Conservation (phyloP, 1,140 invertebrate genomes). For the Eueides isabella region DNA sequence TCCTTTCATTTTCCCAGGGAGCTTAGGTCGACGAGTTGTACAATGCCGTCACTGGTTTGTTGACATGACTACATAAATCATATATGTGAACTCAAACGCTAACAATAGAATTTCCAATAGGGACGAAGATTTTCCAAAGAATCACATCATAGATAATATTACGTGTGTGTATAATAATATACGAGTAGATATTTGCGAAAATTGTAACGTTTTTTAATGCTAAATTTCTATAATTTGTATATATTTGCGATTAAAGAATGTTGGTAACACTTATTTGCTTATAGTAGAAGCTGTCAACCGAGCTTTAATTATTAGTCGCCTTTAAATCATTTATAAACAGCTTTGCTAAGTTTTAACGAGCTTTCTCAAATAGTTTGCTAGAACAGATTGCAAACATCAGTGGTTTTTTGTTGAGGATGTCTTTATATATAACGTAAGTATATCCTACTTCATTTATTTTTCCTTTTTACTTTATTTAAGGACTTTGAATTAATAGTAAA, state of each 20-base stretch:
- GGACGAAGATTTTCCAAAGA: background rate
- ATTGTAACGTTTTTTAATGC: background rate
- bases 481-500: no score
- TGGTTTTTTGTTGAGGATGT: background rate
- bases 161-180: no score
- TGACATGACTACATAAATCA: background rate
- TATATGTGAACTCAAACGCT: background rate
- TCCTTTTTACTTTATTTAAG: no score
- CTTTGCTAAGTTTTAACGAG: slow-evolving; percentile 7
- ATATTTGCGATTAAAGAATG: background rate
- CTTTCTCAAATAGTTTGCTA: background rate
- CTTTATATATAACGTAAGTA: no score
- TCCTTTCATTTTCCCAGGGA: background rate
- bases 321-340: slow-evolving; percentile 1
- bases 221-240: background rate
- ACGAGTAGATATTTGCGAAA: background rate
- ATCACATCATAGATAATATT: background rate
- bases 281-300: background rate
- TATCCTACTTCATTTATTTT: no score
- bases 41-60: background rate
- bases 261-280: background rate
- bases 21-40: background rate
- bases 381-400: background rate
- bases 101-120: background rate
- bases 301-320: background rate